Percentiles rank a stretch among this genome's conserved stretches.
These are phyloP conservation scores for Nemurella pictetii DNA, from an alignment of 2,888 invertebrate genomes.

Conservation along the genomic window DNA sequence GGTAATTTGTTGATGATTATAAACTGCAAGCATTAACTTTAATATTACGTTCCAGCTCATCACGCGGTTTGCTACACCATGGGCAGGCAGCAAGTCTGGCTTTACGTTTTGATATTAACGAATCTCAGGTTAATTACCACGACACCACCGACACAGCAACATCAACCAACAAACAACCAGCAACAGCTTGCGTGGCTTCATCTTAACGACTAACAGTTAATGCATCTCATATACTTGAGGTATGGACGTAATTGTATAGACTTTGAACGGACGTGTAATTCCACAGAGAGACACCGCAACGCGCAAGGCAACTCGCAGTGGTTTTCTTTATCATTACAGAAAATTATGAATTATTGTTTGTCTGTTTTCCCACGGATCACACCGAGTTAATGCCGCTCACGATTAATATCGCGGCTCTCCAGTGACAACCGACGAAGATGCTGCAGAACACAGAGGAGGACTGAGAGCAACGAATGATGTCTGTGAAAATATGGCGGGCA, in stretches of 20 bases:
- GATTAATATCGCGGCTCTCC: background rate
- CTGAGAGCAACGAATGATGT: no score
- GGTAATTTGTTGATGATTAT: slow-evolving; percentile 25
- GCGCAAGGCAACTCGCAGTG: no score
- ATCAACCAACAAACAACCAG: background rate
- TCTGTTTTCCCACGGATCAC: background rate
- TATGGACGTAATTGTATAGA: background rate
- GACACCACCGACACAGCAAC: background rate
- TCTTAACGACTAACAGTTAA: background rate
- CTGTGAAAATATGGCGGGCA: no score
- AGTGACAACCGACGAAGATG: background rate
- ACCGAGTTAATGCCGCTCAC: background rate
- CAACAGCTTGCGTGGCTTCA: background rate
- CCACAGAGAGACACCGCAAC: background rate
- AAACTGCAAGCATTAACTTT: slow-evolving; percentile 12
- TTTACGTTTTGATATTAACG: background rate
- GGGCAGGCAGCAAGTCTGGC: background rate
- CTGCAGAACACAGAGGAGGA: no score
- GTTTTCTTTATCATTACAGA: background rate
- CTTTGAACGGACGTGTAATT: background rate
- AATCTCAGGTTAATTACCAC: background rate
- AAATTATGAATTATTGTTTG: background rate
- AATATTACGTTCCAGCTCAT: background rate
- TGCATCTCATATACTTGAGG: background rate
- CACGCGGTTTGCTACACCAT: no score